These are phyloP conservation scores for Lobophora halterata DNA, from an alignment of 2,888 invertebrate genomes.

Conservation along the genomic window DNA sequence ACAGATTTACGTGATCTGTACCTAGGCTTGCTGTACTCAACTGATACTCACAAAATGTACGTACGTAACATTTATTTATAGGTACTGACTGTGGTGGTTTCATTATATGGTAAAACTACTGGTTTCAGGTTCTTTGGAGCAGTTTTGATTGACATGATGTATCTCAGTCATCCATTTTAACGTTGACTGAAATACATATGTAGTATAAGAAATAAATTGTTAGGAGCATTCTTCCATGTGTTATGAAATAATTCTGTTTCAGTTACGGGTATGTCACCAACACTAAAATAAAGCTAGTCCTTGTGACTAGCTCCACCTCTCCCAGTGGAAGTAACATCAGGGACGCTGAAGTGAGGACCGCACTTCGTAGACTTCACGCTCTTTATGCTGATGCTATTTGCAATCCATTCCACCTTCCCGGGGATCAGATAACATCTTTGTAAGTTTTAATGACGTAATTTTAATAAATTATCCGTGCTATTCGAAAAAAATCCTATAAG, in stretches of 20 bases:
- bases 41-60: conserved; percentile 98
- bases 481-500: too few relatives aligned
- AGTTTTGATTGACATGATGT: too few relatives aligned
- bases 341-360: conserved; percentile 96
- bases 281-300: conserved; percentile 95
- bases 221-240: too few relatives aligned
- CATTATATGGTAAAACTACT: too few relatives aligned
- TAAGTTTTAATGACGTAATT: conserved; percentile 76
- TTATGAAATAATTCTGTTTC: too few relatives aligned
- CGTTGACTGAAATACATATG: too few relatives aligned
- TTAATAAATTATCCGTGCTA: too few relatives aligned
- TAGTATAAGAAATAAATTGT: too few relatives aligned
- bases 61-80: conserved; percentile 21
- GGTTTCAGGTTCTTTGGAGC: too few relatives aligned
- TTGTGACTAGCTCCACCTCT: conserved; percentile 95
- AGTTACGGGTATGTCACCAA: conserved; percentile 98
- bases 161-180: too few relatives aligned
- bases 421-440: conserved; percentile 93
- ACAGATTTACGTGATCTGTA: conserved; percentile 94
- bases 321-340: conserved; percentile 92
- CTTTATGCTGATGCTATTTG: conserved; percentile 97
- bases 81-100: too few relatives aligned
- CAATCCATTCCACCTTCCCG: conserved; percentile 98
- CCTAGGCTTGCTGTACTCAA: conserved; percentile 93
- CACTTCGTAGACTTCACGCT: conserved; percentile 91